Percentiles rank a stretch among this genome's conserved stretches.
Evolutionary conservation across 2,797 vertebrate genomes (phyloP).

Genomic region (Phalanger gymnotis): DNA sequence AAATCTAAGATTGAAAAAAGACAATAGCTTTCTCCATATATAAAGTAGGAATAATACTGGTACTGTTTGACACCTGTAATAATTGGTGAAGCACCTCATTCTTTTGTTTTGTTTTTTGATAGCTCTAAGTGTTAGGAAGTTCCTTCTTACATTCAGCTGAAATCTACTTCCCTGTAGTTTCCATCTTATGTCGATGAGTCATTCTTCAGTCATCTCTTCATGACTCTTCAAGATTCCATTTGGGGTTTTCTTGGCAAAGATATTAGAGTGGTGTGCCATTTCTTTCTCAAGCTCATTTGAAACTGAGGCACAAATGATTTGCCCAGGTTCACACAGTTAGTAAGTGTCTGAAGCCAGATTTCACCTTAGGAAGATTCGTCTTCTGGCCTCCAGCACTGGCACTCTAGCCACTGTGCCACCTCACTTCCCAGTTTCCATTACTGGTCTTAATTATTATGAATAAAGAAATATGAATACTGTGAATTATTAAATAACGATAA

Average conservation of each 20-base stretch:
- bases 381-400: neutral
- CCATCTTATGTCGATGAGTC: neutral
- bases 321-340: neutral
- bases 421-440: neutral
- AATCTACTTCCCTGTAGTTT: neutral
- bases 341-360: neutral
- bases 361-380: neutral
- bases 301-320: neutral
- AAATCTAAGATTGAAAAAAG: neutral
- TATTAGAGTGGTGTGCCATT: neutral
- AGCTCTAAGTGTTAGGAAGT: neutral
- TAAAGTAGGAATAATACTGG: neutral
- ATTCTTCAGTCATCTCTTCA: neutral
- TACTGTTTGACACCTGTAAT: neutral
- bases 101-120: neutral
- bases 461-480: neutral
- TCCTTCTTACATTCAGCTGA: neutral
- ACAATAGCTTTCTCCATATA: neutral
- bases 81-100: neutral
- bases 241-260: neutral
- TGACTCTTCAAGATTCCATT: neutral
- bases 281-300: neutral
- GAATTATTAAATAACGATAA: neutral
- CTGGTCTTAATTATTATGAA: neutral
- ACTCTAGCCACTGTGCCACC: neutral